Evolutionary conservation across 2,113 vertebrate genomes (phyloP).

Genomic region (Neolamprologus ventralis): DNA sequence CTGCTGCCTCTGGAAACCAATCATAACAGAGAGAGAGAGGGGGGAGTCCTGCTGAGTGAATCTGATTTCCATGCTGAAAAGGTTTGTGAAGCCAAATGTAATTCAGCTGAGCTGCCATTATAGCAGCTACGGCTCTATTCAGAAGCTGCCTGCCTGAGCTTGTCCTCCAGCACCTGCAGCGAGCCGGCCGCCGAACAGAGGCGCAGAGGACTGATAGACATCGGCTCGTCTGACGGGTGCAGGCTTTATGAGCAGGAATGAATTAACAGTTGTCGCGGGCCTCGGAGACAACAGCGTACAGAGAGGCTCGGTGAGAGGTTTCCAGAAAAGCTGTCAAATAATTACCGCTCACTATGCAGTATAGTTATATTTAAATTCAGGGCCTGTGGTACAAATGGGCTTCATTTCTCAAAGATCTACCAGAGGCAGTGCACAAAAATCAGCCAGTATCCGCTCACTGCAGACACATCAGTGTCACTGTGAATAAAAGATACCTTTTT

Average conservation of each 20-base stretch:
- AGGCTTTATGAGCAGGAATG: neutral
- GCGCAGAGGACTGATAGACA: neutral
- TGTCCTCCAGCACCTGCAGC: neutral
- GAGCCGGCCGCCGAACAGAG: neutral
- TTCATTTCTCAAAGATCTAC: neutral
- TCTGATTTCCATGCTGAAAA: slow-evolving; percentile 29
- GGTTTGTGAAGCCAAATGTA: slow-evolving; percentile 16
- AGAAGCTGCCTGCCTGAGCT: neutral
- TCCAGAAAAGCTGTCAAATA: neutral
- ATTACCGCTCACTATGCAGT: neutral
- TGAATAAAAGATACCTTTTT: neutral
- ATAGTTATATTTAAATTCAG: neutral
- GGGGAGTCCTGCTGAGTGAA: slow-evolving; percentile 13
- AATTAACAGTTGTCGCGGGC: neutral
- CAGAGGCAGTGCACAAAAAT: neutral
- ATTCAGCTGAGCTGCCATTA: slow-evolving; percentile 7
- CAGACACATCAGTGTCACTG: neutral
- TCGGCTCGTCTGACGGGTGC: neutral
- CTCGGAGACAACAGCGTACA: neutral
- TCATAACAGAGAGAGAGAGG: neutral
- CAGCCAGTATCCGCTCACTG: neutral
- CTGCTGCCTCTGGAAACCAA: slow-evolving; percentile 17
- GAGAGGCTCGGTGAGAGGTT: neutral
- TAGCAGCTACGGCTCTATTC: neutral
- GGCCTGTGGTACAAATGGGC: neutral